Evolutionary conservation across 2,797 vertebrate species (phyloP).

Genomic region (Mallotus villosus): DNA sequence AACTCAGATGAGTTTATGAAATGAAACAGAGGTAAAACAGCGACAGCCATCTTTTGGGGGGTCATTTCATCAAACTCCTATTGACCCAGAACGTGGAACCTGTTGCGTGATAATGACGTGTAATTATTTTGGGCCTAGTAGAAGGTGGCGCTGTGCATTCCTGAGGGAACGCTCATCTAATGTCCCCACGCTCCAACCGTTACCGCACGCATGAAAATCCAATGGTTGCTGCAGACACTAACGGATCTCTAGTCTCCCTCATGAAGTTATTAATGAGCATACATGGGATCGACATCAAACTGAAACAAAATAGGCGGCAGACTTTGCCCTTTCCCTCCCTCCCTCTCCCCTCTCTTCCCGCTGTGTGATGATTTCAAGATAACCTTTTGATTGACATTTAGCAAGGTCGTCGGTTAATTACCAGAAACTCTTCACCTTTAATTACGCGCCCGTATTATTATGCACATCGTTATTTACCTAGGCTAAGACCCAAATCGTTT

Average conservation of each 20-base stretch:
- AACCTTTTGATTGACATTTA: slow-evolving; percentile 72
- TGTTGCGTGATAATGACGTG: slow-evolving; percentile 47
- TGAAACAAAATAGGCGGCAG: not conserved
- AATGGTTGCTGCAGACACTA: not conserved
- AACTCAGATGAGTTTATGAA: slow-evolving; percentile 70
- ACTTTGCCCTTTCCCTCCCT: not conserved
- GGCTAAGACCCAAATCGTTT: slow-evolving; percentile 56
- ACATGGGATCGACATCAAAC: not conserved
- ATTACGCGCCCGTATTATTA: slow-evolving; percentile 55
- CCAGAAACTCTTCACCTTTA: slow-evolving; percentile 67
- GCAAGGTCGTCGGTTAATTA: slow-evolving; percentile 69
- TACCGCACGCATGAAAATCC: not conserved
- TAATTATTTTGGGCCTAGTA: slow-evolving; percentile 37
- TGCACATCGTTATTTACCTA: slow-evolving; percentile 62
- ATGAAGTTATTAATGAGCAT: slow-evolving; percentile 33
- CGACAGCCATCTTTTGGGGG: slow-evolving; percentile 20
- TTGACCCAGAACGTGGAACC: slow-evolving; percentile 39
- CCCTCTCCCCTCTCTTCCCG: slow-evolving; percentile 1
- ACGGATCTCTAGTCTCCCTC: not conserved
- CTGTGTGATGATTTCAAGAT: slow-evolving; percentile 57
- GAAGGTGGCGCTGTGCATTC: slow-evolving; percentile 12
- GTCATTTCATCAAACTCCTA: slow-evolving; percentile 62
- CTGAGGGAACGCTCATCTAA: too few species aligned
- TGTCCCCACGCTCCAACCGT: too few species aligned
- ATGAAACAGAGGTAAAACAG: slow-evolving; percentile 62